Evolutionary conservation across 2,113 vertebrate species (phyloP).

Genomic region (Hemichromis elongatus): DNA sequence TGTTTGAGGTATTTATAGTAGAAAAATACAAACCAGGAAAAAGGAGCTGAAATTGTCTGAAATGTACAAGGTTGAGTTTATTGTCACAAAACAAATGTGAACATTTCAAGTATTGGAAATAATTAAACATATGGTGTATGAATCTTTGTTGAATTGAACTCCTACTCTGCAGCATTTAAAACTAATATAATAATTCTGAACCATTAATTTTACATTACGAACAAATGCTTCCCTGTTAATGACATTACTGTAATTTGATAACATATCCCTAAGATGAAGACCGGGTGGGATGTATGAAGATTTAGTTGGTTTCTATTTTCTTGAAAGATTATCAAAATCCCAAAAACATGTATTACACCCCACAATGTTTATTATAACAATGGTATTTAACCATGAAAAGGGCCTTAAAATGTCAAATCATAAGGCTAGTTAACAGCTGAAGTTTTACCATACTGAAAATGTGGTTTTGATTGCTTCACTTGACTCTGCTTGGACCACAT

Average conservation of each 20-base stretch:
- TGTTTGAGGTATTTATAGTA: neutral
- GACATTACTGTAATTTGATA: neutral
- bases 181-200: neutral
- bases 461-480: neutral
- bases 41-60: neutral
- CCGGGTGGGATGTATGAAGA: neutral
- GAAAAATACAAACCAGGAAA: neutral
- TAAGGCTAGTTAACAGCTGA: neutral
- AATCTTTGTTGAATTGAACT: neutral
- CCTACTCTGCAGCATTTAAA: neutral
- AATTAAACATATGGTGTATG: neutral
- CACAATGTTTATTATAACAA: neutral
- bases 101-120: neutral
- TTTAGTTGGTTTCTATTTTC: neutral
- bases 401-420: neutral
- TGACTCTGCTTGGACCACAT: neutral
- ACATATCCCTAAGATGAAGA: neutral
- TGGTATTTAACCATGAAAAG: neutral
- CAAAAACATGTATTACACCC: rapidly evolving
- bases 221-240: neutral
- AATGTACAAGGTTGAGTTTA: neutral
- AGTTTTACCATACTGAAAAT: neutral
- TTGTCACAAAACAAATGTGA: neutral
- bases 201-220: neutral
- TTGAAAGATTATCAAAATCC: too few species aligned